Base-by-base conservation (phyloP, 2,888 invertebrate species). In the Aleiodes testaceus region DNA sequence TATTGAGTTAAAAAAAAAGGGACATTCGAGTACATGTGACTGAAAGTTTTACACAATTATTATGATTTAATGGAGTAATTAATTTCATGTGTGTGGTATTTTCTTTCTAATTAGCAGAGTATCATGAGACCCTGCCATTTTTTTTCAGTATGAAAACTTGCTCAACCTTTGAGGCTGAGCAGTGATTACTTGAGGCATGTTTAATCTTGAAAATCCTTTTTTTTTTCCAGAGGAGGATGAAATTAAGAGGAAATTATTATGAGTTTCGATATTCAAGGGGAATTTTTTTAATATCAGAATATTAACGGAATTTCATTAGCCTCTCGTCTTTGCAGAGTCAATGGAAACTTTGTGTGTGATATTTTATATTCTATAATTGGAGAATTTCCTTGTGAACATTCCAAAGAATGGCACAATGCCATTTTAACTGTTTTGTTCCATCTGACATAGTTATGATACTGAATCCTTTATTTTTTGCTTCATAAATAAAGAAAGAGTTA, bases 121-220 rank as follows among this genome's bases (percentile, higher is more conserved):
- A 59, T 26, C 4, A 55, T 14, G 30, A 30, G 55, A 55, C 30
- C 30, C 14, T 30, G 55, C 14, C 14, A 55, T 26, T 30, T 26
- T 42, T 59, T 59, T 16, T 18, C 6, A 18, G 59, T 12, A 42
- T 59, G 42, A 59, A 59, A 59, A 59, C 55, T 55, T 30, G 42
- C 16, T 36, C 36, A 26, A 49, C 55, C 44, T 68, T 47, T 47
- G 59, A 68, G 67, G 59, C 44, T 22, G 30, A 59, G 26, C 45
- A 26, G 36, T 68, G 67, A 68, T 68, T 68, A 59, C 52, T 59
- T 30, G 50, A 3, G 6, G 9, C 11, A 42, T 30, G 14, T 45
- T 44, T 68, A 45, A 26, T 59, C 18, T 14, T 42, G 42, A 59
- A 59, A 20, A 53, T 7, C 22, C 53, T 42, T 50, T 1, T 53